Percentiles rank a stretch among this genome's conserved stretches.
phyloP scores from a whole-genome alignment of 1,140 invertebrate genomes.

The Zaprionus nigranus region DNA sequence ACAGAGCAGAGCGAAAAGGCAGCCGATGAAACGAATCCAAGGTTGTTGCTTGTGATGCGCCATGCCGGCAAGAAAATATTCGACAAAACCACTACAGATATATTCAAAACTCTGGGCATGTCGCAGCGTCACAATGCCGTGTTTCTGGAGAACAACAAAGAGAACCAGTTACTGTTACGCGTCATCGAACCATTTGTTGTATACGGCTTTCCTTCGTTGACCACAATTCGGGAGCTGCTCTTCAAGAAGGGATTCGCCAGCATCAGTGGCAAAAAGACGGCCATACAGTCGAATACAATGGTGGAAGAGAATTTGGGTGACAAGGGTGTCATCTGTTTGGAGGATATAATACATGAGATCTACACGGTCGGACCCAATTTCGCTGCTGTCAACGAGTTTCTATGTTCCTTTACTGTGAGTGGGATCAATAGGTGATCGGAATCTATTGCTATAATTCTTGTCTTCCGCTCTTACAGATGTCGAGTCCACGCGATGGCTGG shows the following conservation, averaged over 20 bases:
- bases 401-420: slow-evolving; percentile 74
- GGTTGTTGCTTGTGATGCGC: slow-evolving; percentile 75
- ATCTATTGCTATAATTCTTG: neutral
- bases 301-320: slow-evolving; percentile 78
- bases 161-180: slow-evolving; percentile 75
- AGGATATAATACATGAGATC: slow-evolving; percentile 84
- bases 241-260: slow-evolving; percentile 83
- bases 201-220: slow-evolving; percentile 74
- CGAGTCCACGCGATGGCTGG: slow-evolving; percentile 80
- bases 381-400: slow-evolving; percentile 59
- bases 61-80: slow-evolving; percentile 81
- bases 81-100: slow-evolving; percentile 73
- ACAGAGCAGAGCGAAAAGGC: slow-evolving; percentile 61
- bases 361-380: slow-evolving; percentile 83
- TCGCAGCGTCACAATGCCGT: slow-evolving; percentile 69
- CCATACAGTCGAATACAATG: slow-evolving; percentile 81
- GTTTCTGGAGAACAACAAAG: slow-evolving; percentile 76
- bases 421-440: fast-evolving
- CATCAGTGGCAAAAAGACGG: slow-evolving; percentile 73
- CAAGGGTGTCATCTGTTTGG: slow-evolving; percentile 79
- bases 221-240: slow-evolving; percentile 75
- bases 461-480: slow-evolving; percentile 52
- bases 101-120: slow-evolving; percentile 69
- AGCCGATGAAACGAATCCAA: slow-evolving; percentile 63
- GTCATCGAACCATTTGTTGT: slow-evolving; percentile 82